Evolutionary conservation across 2,888 invertebrate species (phyloP).

Genomic region (Palloptera scutellata): DNA sequence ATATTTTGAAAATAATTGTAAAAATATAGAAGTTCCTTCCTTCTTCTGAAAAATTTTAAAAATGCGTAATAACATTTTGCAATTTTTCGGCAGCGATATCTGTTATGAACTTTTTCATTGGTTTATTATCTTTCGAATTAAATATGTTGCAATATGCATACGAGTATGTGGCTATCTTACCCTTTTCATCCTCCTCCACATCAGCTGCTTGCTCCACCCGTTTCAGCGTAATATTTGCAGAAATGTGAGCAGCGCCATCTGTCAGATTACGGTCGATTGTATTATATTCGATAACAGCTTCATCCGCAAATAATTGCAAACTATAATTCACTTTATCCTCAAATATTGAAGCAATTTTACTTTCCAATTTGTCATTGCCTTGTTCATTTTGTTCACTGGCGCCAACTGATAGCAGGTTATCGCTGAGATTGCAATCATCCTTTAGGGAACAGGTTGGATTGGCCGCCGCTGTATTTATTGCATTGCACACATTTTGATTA

Average conservation of each 20-base stretch:
- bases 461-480: slow-evolving; percentile 43
- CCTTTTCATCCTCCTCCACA: slow-evolving; percentile 51
- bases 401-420: slow-evolving; percentile 49
- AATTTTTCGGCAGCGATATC: no score
- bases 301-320: slow-evolving; percentile 56
- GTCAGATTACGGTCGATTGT: slow-evolving; percentile 35
- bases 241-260: slow-evolving; percentile 10
- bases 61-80: no score
- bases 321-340: slow-evolving; percentile 62
- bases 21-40: no score
- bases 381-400: slow-evolving; percentile 38
- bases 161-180: slow-evolving; percentile 40
- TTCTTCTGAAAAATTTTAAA: no score
- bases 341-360: slow-evolving; percentile 58
- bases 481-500: slow-evolving; percentile 19
- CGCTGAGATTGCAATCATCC: slow-evolving; percentile 57
- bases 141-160: no score
- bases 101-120: no score
- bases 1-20: no score
- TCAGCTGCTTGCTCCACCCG: slow-evolving; percentile 39
- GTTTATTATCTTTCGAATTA: no score
- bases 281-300: slow-evolving; percentile 43
- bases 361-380: slow-evolving; percentile 50
- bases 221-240: slow-evolving; percentile 45
- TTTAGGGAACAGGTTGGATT: slow-evolving; percentile 57